phyloP scores from a whole-genome alignment of 2,888 invertebrate genomes.

The Rhagium mordax region DNA sequence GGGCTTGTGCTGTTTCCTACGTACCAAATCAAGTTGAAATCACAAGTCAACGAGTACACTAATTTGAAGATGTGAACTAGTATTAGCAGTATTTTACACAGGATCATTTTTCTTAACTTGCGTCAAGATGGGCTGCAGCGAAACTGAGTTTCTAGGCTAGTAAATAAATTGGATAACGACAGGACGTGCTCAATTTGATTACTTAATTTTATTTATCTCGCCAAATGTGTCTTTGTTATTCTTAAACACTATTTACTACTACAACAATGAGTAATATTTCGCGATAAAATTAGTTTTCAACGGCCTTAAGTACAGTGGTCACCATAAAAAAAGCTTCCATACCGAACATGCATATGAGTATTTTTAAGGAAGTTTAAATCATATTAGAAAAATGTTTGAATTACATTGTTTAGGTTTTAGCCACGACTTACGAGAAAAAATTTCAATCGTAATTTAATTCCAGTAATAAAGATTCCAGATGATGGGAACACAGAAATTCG shows the following conservation, averaged over 20 bases:
- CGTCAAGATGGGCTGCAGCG: conserved; percentile 11
- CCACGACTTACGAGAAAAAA: too few species aligned
- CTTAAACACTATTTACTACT: neutral
- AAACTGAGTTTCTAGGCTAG: conserved; percentile 33
- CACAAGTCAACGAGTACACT: conserved; percentile 39
- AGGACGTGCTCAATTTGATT: conserved; percentile 47
- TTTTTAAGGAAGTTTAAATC: too few species aligned
- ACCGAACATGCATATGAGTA: too few species aligned
- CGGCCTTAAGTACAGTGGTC: too few species aligned
- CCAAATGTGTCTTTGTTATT: neutral
- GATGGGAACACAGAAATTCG: too few species aligned
- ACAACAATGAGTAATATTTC: neutral
- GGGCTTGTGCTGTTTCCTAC: conserved; percentile 48
- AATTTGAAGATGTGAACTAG: conserved; percentile 22
- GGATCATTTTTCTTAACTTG: conserved; percentile 37
- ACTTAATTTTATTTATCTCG: conserved; percentile 32
- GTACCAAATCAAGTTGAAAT: conserved; percentile 55
- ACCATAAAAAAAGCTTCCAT: too few species aligned
- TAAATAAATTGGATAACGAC: conserved; percentile 26
- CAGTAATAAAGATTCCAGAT: too few species aligned
- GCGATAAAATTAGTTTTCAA: neutral
- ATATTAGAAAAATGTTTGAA: too few species aligned
- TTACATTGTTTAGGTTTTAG: too few species aligned
- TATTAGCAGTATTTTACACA: conserved; percentile 30
- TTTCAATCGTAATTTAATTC: too few species aligned